A percentile compares a stretch with the other conserved stretches of the same genome.
Evolutionary conservation across 1,140 invertebrate species (phyloP).

Genomic region (Drosophila funebris): DNA sequence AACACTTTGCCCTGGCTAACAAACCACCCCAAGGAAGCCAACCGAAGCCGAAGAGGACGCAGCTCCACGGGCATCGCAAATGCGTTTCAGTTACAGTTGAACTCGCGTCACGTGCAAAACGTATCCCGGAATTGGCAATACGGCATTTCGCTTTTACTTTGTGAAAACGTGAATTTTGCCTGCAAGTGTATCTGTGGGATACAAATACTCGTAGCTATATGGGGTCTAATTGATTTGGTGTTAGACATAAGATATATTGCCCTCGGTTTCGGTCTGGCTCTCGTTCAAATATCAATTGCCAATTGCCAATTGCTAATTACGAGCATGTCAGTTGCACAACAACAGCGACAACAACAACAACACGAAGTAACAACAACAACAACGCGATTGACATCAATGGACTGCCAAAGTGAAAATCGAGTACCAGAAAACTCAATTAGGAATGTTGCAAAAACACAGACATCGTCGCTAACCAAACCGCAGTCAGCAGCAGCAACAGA

Average conservation of each 20-base stretch:
- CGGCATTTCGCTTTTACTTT: background rate
- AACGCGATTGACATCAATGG: slow-evolving; percentile 50
- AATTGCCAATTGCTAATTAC: slow-evolving; percentile 50
- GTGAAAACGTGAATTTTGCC: slow-evolving; percentile 9
- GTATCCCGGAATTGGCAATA: background rate
- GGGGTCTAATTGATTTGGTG: slow-evolving; percentile 33
- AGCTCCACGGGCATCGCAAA: slow-evolving; percentile 7
- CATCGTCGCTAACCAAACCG: slow-evolving; percentile 30
- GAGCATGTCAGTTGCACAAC: slow-evolving; percentile 57
- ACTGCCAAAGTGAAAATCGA: slow-evolving; percentile 73
- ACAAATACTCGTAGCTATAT: slow-evolving; percentile 1
- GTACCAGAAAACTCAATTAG: slow-evolving; percentile 80
- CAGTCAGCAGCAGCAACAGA: slow-evolving; percentile 19
- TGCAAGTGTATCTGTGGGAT: slow-evolving; percentile 24
- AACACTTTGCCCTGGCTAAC: slow-evolving; percentile 40
- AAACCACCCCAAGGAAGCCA: slow-evolving; percentile 46
- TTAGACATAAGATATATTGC: slow-evolving; percentile 56
- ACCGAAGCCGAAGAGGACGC: slow-evolving; percentile 37
- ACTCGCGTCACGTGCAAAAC: slow-evolving; percentile 53
- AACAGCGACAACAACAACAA: slow-evolving; percentile 29
- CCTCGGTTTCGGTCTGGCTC: slow-evolving; percentile 8
- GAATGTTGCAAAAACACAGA: slow-evolving; percentile 59
- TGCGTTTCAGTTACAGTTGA: slow-evolving; percentile 65
- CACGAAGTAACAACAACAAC: background rate
- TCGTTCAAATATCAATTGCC: background rate